phyloP scores from a whole-genome alignment of 1,140 invertebrate genomes.

The Drosophila orosa region DNA sequence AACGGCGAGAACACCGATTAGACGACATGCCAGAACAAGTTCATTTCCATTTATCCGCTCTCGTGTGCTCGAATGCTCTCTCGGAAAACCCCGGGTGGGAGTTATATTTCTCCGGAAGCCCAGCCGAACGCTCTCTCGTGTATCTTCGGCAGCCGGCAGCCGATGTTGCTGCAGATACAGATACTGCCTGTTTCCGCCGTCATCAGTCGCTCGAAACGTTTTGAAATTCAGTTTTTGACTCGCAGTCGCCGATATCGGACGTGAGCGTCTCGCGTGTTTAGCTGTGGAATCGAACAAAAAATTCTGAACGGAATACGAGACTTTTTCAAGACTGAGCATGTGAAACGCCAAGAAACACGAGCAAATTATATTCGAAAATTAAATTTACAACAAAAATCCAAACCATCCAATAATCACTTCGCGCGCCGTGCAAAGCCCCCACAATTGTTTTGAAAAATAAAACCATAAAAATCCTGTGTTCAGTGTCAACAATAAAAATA shows the following conservation, averaged over 20 bases:
- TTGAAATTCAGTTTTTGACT: conserved; percentile 73
- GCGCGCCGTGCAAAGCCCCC: conserved; percentile 38
- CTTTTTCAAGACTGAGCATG: conserved; percentile 51
- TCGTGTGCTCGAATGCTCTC: background rate
- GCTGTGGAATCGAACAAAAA: conserved; percentile 37
- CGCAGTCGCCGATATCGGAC: conserved; percentile 63
- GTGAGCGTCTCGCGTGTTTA: conserved; percentile 63
- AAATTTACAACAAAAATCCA: conserved; percentile 18
- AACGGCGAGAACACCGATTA: conserved; percentile 25
- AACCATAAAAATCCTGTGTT: conserved; percentile 30
- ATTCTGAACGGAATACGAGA: conserved; percentile 63
- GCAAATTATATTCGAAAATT: conserved; percentile 25
- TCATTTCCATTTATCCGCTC: conserved; percentile 12
- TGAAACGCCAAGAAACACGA: conserved; percentile 1
- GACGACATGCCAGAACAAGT: conserved; percentile 19
- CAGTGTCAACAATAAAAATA: conserved; percentile 22
- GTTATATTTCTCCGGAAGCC: conserved; percentile 16
- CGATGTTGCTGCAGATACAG: conserved; percentile 14
- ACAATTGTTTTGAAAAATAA: conserved; percentile 24
- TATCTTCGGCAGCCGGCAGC: conserved; percentile 10
- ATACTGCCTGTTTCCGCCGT: conserved; percentile 17
- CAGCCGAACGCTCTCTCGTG: conserved; percentile 17
- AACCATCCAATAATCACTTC: conserved; percentile 7
- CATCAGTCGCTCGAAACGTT: conserved; percentile 31
- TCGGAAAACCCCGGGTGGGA: conserved; percentile 20